These are phyloP conservation scores for Adineta ricciae DNA, from an alignment of 2,888 invertebrate genomes.

Conservation along the genomic window DNA sequence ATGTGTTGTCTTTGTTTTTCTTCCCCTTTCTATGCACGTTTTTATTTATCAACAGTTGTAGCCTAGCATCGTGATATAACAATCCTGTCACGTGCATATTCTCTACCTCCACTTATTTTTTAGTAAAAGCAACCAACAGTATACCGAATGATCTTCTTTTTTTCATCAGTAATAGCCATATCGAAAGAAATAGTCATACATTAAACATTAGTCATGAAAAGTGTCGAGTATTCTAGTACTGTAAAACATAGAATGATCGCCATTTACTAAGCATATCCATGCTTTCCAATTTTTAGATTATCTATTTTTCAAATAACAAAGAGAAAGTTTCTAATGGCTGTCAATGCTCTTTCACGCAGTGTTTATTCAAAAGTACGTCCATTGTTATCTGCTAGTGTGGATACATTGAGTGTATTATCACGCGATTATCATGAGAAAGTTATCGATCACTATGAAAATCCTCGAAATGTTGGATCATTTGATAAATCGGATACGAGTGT, in stretches of 20 bases:
- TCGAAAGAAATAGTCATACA: too few relatives aligned
- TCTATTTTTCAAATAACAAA: too few relatives aligned
- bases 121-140: neutral
- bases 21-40: neutral
- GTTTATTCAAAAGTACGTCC: neutral
- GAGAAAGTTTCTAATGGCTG: neutral
- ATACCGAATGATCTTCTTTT: neutral
- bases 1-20: neutral
- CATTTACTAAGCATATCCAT: too few relatives aligned
- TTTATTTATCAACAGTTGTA: neutral
- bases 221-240: too few relatives aligned
- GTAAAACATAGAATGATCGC: too few relatives aligned
- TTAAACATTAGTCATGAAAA: too few relatives aligned
- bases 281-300: too few relatives aligned
- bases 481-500: constrained; percentile 85
- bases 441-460: constrained; percentile 97
- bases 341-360: neutral
- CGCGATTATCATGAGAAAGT: constrained; percentile 52
- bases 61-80: neutral
- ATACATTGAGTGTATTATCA: neutral
- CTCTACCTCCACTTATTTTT: neutral
- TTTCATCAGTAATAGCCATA: neutral
- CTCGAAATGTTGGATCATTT: constrained; percentile 89
- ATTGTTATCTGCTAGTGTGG: neutral
- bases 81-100: neutral